A percentile compares a stretch with the other conserved stretches of the same genome.
Conservation (phyloP, 2,888 invertebrate species). For the Trissolcus japonicus region DNA sequence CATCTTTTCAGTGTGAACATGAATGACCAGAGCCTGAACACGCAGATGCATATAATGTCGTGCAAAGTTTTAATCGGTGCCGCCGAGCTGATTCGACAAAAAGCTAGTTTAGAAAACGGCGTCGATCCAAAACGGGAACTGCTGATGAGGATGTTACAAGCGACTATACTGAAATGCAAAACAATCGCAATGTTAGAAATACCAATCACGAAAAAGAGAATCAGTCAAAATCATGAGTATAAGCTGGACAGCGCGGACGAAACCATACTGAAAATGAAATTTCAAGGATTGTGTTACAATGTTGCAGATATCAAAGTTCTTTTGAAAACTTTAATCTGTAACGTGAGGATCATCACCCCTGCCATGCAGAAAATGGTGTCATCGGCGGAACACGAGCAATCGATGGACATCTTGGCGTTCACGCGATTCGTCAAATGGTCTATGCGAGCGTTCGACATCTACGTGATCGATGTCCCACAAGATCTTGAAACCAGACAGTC, state of each 20-base stretch:
- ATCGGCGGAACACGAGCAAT: conserved; percentile 88
- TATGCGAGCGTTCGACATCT: conserved; percentile 95
- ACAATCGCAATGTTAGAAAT: conserved; percentile 95
- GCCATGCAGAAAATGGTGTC: conserved; percentile 79
- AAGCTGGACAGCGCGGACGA: conserved; percentile 78
- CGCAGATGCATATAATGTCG: conserved; percentile 97
- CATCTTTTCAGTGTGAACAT: conserved; percentile 97
- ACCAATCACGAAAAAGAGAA: conserved; percentile 81
- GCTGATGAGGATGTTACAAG: conserved; percentile 93
- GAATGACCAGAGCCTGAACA: conserved; percentile 95
- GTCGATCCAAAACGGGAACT: conserved; percentile 79
- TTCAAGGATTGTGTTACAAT: conserved; percentile 74
- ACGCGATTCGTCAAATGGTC: conserved; percentile 96
- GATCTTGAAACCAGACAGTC: conserved; percentile 77
- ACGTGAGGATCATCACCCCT: conserved; percentile 98
- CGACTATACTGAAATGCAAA: conserved; percentile 97
- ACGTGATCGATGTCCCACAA: conserved; percentile 82
- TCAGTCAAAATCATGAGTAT: conserved; percentile 86
- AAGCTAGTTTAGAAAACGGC: conserved; percentile 80
- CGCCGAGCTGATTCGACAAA: conserved; percentile 93
- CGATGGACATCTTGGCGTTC: conserved; percentile 93
- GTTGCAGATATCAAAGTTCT: conserved; percentile 94
- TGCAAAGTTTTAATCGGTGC: conserved; percentile 95
- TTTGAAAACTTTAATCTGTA: conserved; percentile 96
- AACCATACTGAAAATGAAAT: no score